Base-by-base conservation (phyloP, 2,888 invertebrate species). In the Sericinus montela region DNA sequence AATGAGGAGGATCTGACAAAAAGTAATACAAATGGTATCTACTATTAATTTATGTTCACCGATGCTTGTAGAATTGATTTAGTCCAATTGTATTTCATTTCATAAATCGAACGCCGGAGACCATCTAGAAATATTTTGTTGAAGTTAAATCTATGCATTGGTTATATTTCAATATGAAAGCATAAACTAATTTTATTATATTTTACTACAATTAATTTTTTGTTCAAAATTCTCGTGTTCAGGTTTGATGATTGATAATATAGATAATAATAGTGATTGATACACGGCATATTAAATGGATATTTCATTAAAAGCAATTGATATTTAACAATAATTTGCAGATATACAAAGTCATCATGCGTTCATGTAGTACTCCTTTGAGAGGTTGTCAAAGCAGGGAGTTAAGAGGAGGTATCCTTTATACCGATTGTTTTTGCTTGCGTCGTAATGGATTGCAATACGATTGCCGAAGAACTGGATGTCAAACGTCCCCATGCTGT, bases 371-470 rank as follows among this genome's bases (percentile, higher is more conserved):
- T n/a, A 42, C 43, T 1, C 59, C 60, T 10, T 39, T 62, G 9
- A 50, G 28, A 39, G 1, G 48, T 3, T 65, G 69, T 53, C 81
- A 67, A 56, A 89, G 89, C 57, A 82, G 90, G 8, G 91, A 91
- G 56, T 71, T 91, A 14, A 75, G 90, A 37, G 89, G 87, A 6
- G 81, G 91, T 14, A 64, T 86, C 36, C 65, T 91, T 8, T 86
- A 85, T 51, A 86, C 83, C 0, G 90, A 91, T 49, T 91, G 91
- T 56, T 77, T 76, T 53, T 91, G 91, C 56, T 73, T 90, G 29
- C 88, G 90, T 19, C 77, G 91, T 47, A 91, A 91, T 57, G 91
- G 91, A 0, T 67, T 91, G 23, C 91, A 91, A 59, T 88, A 90
- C 52, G 86, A 90, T 48, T 91, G 91, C 57, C 84, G 82, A 8